Conservation (phyloP, 2,888 invertebrate species). For the Luperina nickerlii region DNA sequence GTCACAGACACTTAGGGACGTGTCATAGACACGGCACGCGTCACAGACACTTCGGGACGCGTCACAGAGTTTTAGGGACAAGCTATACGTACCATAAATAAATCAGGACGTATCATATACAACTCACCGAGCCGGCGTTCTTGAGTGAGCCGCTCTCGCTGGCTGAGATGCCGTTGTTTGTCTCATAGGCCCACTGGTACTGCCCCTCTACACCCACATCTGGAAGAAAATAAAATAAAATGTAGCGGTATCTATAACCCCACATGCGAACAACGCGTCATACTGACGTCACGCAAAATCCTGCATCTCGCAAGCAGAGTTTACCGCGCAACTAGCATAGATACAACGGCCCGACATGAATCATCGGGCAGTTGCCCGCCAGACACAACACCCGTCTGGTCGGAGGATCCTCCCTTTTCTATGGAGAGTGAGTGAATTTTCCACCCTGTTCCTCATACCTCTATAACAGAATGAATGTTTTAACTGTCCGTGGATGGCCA, state of each 20-base stretch:
- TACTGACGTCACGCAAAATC: no score
- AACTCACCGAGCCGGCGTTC: slow-evolving; percentile 79
- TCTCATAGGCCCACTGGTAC: slow-evolving; percentile 89
- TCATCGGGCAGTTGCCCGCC: no score
- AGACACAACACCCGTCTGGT: no score
- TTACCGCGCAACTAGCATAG: no score
- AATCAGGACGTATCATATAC: not conserved
- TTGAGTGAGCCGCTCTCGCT: slow-evolving; percentile 88
- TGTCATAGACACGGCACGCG: not conserved
- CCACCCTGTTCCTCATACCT: no score
- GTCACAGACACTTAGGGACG: fast-evolving
- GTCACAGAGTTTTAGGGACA: not conserved
- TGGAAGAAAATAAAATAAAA: not conserved
- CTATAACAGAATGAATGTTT: not conserved
- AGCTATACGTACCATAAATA: not conserved
- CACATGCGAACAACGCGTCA: no score
- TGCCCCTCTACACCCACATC: slow-evolving; percentile 86
- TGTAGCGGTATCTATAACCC: no score
- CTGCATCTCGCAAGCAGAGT: no score
- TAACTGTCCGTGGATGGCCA: not conserved
- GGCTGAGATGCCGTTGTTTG: slow-evolving; percentile 90
- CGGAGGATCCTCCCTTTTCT: no score
- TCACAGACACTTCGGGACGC: not conserved
- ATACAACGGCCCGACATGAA: no score
- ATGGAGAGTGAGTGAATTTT: no score